A percentile compares a stretch with the other conserved stretches of the same genome.
phyloP scores from a whole-genome alignment of 2,113 vertebrate species.

The Gracilinanus agilis region DNA sequence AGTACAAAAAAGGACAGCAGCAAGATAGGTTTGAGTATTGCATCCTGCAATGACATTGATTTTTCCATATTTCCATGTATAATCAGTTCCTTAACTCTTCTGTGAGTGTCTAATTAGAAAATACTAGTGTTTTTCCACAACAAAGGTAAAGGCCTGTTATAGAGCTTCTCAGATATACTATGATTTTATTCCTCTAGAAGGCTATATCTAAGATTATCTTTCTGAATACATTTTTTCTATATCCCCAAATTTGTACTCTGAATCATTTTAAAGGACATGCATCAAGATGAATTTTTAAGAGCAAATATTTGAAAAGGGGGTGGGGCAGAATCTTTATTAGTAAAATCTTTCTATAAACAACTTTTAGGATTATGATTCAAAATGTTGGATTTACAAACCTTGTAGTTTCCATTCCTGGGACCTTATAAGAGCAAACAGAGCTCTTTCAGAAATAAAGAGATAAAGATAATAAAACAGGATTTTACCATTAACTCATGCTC shows the following conservation, averaged over 20 bases:
- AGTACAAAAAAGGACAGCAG: background rate
- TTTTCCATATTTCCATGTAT: conserved; percentile 11
- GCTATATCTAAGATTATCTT: conserved; percentile 1
- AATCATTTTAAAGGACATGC: conserved; percentile 24
- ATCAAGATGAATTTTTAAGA: conserved; percentile 5
- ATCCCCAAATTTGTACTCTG: conserved; percentile 43
- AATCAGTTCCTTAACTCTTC: background rate
- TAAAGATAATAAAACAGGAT: background rate
- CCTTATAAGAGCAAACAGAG: conserved; percentile 7
- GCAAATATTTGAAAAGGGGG: conserved; percentile 27
- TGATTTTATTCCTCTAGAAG: conserved; percentile 8
- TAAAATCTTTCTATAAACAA: conserved; percentile 54
- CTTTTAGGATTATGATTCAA: conserved; percentile 18
- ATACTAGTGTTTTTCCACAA: conserved; percentile 6
- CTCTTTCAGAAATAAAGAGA: conserved; percentile 5
- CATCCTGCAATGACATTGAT: background rate
- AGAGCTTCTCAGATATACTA: background rate
- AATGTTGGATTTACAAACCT: conserved; percentile 27
- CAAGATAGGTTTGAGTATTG: background rate
- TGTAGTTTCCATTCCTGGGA: background rate
- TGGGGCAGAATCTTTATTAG: conserved; percentile 23
- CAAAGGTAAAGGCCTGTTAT: background rate
- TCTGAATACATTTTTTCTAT: conserved; percentile 36
- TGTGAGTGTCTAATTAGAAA: conserved; percentile 25
- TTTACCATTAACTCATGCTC: background rate